These are phyloP conservation scores for Neocrepidodera transversa DNA, from an alignment of 2,888 invertebrate species.

Conservation along the genomic window DNA sequence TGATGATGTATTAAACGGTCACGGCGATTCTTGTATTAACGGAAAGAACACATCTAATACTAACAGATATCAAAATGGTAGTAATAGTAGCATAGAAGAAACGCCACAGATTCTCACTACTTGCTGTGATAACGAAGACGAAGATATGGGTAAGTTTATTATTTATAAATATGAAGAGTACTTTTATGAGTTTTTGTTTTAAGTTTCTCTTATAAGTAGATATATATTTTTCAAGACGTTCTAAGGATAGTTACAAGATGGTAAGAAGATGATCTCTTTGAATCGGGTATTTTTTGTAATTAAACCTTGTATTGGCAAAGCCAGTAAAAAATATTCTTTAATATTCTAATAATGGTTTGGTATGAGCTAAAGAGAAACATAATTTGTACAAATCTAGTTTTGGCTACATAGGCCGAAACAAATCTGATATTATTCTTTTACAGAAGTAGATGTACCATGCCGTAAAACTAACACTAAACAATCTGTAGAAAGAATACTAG, in stretches of 20 bases:
- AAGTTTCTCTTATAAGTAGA: too few species aligned
- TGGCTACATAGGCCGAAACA: too few species aligned
- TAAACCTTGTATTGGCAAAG: too few species aligned
- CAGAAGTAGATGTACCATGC: constrained; percentile 63
- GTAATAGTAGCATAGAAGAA: constrained; percentile 56
- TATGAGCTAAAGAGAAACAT: too few species aligned
- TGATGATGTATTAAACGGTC: constrained; percentile 56
- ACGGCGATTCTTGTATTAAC: constrained; percentile 48
- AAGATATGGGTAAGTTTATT: constrained; percentile 70
- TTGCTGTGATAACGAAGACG: constrained; percentile 74
- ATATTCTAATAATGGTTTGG: too few species aligned
- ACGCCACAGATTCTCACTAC: constrained; percentile 44
- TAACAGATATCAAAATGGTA: constrained; percentile 70
- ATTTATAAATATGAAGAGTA: not conserved
- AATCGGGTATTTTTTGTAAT: not conserved
- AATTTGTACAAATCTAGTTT: too few species aligned
- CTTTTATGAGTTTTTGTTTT: too few species aligned
- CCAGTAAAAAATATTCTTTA: too few species aligned
- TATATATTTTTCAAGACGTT: too few species aligned
- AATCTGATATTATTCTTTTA: too few species aligned
- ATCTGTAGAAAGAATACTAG: constrained; percentile 91
- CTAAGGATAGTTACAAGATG: too few species aligned
- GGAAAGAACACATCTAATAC: constrained; percentile 50
- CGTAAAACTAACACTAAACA: constrained; percentile 67
- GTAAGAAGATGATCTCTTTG: too few species aligned